These are phyloP conservation scores for Brachylomia viminalis DNA, from an alignment of 2,888 invertebrate species.

Conservation along the genomic window DNA sequence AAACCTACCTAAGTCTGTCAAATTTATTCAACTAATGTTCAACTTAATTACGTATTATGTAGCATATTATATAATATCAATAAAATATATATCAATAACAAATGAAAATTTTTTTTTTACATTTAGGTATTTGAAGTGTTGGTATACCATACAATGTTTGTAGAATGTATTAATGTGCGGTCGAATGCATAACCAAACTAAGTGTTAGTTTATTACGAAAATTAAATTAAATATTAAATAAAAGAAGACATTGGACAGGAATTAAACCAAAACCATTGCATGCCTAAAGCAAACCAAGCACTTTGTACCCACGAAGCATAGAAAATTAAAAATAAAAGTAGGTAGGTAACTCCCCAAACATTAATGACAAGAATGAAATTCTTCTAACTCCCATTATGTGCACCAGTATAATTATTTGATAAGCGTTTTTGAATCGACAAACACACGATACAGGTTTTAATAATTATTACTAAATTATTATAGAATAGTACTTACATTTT, in stretches of 20 bases:
- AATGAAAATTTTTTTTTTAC: not conserved
- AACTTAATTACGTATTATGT: not conserved
- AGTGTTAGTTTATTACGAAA: conserved; percentile 1
- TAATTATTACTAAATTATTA: too few relatives aligned
- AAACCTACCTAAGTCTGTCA: conserved; percentile 1
- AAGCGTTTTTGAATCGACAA: too few relatives aligned
- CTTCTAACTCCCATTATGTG: too few relatives aligned
- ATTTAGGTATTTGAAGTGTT: too few relatives aligned
- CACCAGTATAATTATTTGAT: too few relatives aligned
- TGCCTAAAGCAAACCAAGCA: not conserved
- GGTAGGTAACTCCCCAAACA: too few relatives aligned
- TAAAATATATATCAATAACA: not conserved
- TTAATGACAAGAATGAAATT: too few relatives aligned
- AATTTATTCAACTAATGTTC: not conserved
- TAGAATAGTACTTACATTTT: too few relatives aligned
- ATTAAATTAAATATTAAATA: not conserved
- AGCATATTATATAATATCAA: not conserved
- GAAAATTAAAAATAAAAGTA: too few relatives aligned
- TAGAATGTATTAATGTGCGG: conserved; percentile 1
- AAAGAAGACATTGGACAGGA: conserved; percentile 1
- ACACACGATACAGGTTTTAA: too few relatives aligned
- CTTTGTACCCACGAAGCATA: not conserved
- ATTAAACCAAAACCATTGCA: not conserved
- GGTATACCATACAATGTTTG: conserved; percentile 6
- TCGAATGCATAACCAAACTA: not conserved